Evolutionary conservation across 2,888 invertebrate genomes (phyloP), one percentile per base, ranked within the genome.

Genomic region (Drosophila kambysellisi): DNA sequence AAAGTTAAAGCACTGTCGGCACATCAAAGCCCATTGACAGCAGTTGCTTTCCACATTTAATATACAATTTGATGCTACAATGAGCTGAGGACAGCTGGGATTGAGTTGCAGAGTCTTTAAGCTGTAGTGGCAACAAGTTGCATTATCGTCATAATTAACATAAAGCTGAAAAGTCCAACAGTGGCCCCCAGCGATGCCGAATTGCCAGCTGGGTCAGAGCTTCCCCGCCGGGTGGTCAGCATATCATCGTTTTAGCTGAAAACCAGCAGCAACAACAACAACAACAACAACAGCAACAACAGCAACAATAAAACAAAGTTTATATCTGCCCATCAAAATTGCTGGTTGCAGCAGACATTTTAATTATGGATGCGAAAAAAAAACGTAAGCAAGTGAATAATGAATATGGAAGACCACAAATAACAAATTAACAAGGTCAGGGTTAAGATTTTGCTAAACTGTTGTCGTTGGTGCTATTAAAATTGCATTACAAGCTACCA

Each of bases 101-200:
- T 43, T 39, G 54, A 35, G 52, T 1, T 0, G 25, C 48, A 33
- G 62, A 50, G 65, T 65, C 67, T 71, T 54, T 64, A 62, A 73
- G 57, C 43, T 20, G 32, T 4, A 54, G 59, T 79, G 82, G 78
- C 88, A 83, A 80, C 84, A 83, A 81, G 90, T 89, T 87, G 90
- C 90, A 82, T 88, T 91, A 88, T 91, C 83, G 87, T 81, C 82
- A 88, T 91, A 91, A 91, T 91, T 91, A 91, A 89, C 82, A 71
- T 79, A 66, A 61, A 79, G 74, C 75, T 79, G 70, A 71, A 80
- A 64, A 61, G 75, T 7, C n/a, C 25, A 25, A 25, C 25, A 25
- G 25, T 70, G 60, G 71, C 80, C 74, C 59, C 58, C 57, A 77
- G 35, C 58, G 76, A 37, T 57, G 77, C 58, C 51, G 54, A 61